Evolutionary conservation across 2,113 vertebrate species (phyloP), one percentile per base, ranked within the genome.

Genomic region (Colistium nudipinnis): DNA sequence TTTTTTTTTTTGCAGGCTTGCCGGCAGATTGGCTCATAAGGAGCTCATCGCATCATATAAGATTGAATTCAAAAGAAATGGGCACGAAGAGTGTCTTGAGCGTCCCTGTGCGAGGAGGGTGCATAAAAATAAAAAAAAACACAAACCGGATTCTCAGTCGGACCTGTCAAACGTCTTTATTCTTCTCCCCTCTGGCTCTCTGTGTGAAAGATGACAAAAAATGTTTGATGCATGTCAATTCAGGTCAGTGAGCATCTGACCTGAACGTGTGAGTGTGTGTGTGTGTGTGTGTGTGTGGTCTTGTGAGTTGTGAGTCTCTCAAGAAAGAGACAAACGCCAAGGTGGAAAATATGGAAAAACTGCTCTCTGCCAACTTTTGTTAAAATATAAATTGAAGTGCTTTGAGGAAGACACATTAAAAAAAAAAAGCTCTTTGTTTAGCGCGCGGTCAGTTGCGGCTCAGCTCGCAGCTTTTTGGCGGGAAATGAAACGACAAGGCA

Each of bases 21-120:
- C 72, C 60, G 10, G 60, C 61, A 77, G 78, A 84, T 82, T 75
- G 60, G 57, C 82, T 82, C 80, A 76, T 85, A 82, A 88, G 48
- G 62, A 47, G 44, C n/a, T 74, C 79, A 87, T 86, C 66, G 62
- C 61, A 33, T 52, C 62, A 41, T 59, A 56, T 70, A 81, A 80
- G 66, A 61, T 78, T 74, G 78, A 65, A 81, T 84, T 66, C 69
- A 74, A 86, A 81, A 27, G 8, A 74, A 59, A 79, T 80, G 68
- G 78, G n/a, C 57, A 25, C 25, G 25, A 45, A 51, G 28, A 51
- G 45, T 54, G 54, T n/a, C n/a, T 76, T 70, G 73, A 66, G 60
- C 66, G 27, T 68, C 57, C 39, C 49, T 0, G 22, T 10, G 48
- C 35, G 52, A 41, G 57, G 31, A 9, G 7, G 31, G n/a, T 13